Percentiles rank a stretch among this genome's conserved stretches.
Conservation (phyloP, 2,797 vertebrate genomes). For the Silurus aristotelis region DNA sequence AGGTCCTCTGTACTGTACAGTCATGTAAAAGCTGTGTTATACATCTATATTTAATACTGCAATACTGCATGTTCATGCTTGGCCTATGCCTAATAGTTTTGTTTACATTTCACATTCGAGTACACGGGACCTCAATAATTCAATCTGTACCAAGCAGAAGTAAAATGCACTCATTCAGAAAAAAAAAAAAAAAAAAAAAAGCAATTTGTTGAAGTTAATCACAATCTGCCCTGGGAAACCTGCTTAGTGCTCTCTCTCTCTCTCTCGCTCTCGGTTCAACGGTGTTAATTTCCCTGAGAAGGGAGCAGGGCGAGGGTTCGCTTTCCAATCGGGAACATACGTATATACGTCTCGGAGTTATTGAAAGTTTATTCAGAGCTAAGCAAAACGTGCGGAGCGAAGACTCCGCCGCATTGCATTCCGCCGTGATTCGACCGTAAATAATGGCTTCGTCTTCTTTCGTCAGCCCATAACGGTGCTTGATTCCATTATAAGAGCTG, state of each 20-base stretch:
- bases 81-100: neutral
- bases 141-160: slow-evolving; percentile 35
- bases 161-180: slow-evolving; percentile 34
- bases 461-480: neutral
- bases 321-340: slow-evolving; percentile 33
- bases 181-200: slow-evolving; percentile 31
- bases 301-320: slow-evolving; percentile 4
- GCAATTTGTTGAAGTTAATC: slow-evolving; percentile 52
- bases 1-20: too few species aligned
- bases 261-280: slow-evolving; percentile 3
- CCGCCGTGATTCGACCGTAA: neutral
- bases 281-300: slow-evolving; percentile 42
- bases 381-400: slow-evolving; percentile 9
- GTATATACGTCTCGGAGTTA: slow-evolving; percentile 16
- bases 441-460: slow-evolving; percentile 15
- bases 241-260: slow-evolving; percentile 38
- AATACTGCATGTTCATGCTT: neutral
- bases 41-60: neutral
- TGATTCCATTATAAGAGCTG: slow-evolving; percentile 15
- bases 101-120: neutral
- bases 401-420: neutral
- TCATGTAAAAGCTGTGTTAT: neutral
- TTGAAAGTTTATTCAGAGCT: slow-evolving; percentile 15
- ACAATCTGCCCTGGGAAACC: slow-evolving; percentile 35
- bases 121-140: slow-evolving; percentile 28